Evolutionary conservation across 1,140 invertebrate genomes (phyloP), one percentile per base, ranked within the genome.

Genomic region (Mamestra configurata): DNA sequence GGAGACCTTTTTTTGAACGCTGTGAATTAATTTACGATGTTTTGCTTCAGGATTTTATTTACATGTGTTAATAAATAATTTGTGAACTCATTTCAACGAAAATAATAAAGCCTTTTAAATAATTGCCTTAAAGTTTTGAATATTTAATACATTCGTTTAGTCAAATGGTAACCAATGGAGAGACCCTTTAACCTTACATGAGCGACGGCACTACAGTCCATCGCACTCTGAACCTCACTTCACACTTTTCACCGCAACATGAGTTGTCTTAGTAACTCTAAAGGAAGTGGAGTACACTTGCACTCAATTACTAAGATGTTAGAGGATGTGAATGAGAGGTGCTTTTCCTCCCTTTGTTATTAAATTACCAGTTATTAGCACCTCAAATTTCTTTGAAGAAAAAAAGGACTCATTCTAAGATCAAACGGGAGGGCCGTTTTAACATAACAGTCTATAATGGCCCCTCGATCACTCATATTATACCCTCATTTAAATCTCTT

Each of bases 401-500:
- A 57, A 53, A 53, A 22, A 57, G 55, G 22, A 57, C 22, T 22
- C 24, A 57, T 57, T 31, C 22, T 27, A 15, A 27, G 55, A 57
- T 57, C 55, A 57, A 57, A 57, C 55, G 55, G 22, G 2, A 11
- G 3, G n/a, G 22, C 24, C 55, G 13, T 0, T 2, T 46, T 46
- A 46, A 46, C 43, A 13, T 31, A 64, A 40, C 35, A 15, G 31
- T 18, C 35, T 64, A 20, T 64, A 57, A 57, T 57, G 55, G 55
- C 24, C 55, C 15, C 55, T 27, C 22, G 6, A 57, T 57, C 55
- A 27, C 55, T 57, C 22, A 20, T 64, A 64, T 37, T 40, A 40
- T 37, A 37, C 59, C 18, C 59, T 64, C 59, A 64, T 37, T 64
- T 40, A 40, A 64, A 35, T 61, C 13, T 40, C 64, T 68, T 68